phyloP scores from a whole-genome alignment of 2,888 invertebrate species.

The Trichogramma evanescens region DNA sequence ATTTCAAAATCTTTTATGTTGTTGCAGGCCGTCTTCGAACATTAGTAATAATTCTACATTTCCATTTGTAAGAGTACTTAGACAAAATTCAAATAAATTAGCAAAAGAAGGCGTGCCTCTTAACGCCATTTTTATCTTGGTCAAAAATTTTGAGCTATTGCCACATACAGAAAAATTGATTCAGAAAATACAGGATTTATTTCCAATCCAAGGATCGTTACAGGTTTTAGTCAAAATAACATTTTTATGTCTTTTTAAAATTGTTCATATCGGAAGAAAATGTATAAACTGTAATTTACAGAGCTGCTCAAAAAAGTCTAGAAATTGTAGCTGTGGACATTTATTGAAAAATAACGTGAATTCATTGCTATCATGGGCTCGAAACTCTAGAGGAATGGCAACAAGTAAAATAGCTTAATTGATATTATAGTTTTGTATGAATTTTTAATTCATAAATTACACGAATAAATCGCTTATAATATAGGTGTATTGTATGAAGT shows the following conservation, averaged over 20 bases:
- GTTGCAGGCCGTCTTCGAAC: too few relatives aligned
- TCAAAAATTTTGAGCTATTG: too few relatives aligned
- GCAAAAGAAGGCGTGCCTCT: too few relatives aligned
- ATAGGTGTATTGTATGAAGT: not conserved
- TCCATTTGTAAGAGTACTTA: too few relatives aligned
- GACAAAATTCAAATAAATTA: too few relatives aligned
- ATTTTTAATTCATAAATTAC: not conserved
- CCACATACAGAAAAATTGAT: too few relatives aligned
- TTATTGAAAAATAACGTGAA: conserved; percentile 26
- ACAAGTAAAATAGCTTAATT: too few relatives aligned
- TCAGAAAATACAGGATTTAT: conserved; percentile 12
- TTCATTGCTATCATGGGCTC: conserved; percentile 31
- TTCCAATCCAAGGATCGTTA: conserved; percentile 27
- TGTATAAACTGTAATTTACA: not conserved
- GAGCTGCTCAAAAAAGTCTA: not conserved
- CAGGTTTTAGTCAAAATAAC: conserved; percentile 23
- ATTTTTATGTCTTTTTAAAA: not conserved
- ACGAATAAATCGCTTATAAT: not conserved
- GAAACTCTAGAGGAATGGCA: conserved; percentile 23
- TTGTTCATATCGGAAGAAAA: not conserved
- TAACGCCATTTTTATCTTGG: too few relatives aligned
- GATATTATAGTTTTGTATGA: too few relatives aligned
- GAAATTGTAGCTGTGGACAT: conserved; percentile 28
- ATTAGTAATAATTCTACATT: too few relatives aligned
- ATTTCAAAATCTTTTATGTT: too few relatives aligned